Evolutionary conservation across 2,113 vertebrate species (phyloP), one percentile per base, ranked within the genome.

Genomic region (Silurus glanis): DNA sequence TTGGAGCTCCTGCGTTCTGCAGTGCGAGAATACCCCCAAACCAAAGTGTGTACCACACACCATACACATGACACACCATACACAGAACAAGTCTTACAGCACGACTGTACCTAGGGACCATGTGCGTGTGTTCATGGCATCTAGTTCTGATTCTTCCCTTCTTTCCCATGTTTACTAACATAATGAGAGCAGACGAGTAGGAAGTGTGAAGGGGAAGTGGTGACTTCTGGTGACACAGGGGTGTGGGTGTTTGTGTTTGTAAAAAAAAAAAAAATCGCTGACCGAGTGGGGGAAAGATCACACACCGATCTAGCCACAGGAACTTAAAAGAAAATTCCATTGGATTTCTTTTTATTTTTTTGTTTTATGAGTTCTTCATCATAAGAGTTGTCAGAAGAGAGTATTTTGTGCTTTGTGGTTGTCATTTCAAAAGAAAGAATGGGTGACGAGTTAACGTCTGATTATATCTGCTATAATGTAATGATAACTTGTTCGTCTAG

Each of bases 1-100:
- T 89, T 89, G 0, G 97, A 98, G 59, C 96, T 99, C 59, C 94
- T 98, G 91, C 95, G 88, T 88, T 97, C 95, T 2, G 94, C 96
- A 3, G 92, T 95, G 37, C 92, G 91, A 89, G 97, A 99, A 61
- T 92, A 96, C 28, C 95, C 96, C 3, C 93, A 95, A 89, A 95
- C 96, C 85, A 96, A 96, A 97, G 98, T 99, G 93, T 92, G 92
- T 85, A 71, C 81, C 81, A 25, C 71, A 74, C 17, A 74, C 17
- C 71, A 21, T 23, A 75, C 19, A 23, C 71, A 49, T 21, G 19
- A 17, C 13, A 1, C 28, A 37, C 37, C 37, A 6, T 14, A 71
- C 37, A 72, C 7, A 21, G 67, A 6, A 25, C 5, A 14, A 37
- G 66, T 71, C 6, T 45, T 28, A 4, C 12, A 37, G n/a, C 37